Base-by-base conservation (phyloP, 2,797 vertebrate species). In the Furcifer pardalis region DNA sequence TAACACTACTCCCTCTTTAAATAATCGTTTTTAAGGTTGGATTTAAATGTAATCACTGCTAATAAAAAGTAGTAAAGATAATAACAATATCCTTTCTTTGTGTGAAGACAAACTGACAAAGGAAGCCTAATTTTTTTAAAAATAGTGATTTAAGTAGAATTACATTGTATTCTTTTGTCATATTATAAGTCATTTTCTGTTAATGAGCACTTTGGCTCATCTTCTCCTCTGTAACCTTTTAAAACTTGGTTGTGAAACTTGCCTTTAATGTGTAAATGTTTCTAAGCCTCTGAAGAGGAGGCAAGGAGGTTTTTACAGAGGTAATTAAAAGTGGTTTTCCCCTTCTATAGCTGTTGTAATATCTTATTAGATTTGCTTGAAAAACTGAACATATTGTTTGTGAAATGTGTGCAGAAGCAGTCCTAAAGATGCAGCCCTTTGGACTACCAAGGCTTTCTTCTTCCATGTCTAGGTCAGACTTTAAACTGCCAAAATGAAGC, bases 71-170 rank as follows among this genome's bases (percentile, higher is more conserved):
- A 62, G 19, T 81, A 86, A 90, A 92, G 73, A 90, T 92, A 92
- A 85, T 92, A 92, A 89, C 90, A 76, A 83, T 87, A 92, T 91
- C 89, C 66, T 75, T 75, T 89, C 9, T 92, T 89, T 90, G 82
- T 87, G 80, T 82, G 77, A 86, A 82, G 79, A 72, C 87, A 87
- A 93, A 81, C 78, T 56, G 71, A 32, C 77, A 83, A 84, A 85
- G 91, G 90, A 77, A 84, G 85, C 82, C 84, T 78, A 91, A 85
- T 19, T 69, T 42, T 32, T 56, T 68, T 44, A 69, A 93, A 56
- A 94, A 94, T 94, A 92, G 87, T 93, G 87, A 21, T 90, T 90
- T 94, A 91, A 95, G 92, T 89, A 88, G 84, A 80, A 63, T 91
- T 87, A 89, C 76, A 84, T 91, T 82, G 81, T 83, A 86, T 95